phyloP scores from a whole-genome alignment of 2,113 vertebrate species.

The Thymallus thymallus region DNA sequence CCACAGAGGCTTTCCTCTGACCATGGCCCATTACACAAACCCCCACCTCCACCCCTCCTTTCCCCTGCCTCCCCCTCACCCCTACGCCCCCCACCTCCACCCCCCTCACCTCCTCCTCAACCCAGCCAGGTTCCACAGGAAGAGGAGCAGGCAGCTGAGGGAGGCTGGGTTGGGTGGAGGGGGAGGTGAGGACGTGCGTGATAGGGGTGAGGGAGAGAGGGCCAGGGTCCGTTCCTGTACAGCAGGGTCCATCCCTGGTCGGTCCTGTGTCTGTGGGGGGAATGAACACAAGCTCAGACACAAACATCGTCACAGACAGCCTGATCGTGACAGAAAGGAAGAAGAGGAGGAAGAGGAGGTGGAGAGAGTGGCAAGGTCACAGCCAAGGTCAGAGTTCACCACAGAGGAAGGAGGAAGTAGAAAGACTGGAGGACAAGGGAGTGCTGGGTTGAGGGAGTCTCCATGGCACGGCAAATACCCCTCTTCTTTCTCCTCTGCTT shows the following conservation, averaged over 20 bases:
- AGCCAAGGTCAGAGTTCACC: constrained; percentile 48
- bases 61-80: constrained; percentile 74
- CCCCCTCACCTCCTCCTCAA: constrained; percentile 91
- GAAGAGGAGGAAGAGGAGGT: neutral
- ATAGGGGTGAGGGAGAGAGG: constrained; percentile 47
- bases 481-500: constrained; percentile 48
- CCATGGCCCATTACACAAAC: constrained; percentile 85
- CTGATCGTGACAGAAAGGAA: constrained; percentile 46
- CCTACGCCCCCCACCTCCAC: constrained; percentile 68
- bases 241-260: constrained; percentile 77
- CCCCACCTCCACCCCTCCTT: constrained; percentile 72
- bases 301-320: constrained; percentile 60
- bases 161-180: constrained; percentile 82
- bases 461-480: constrained; percentile 59
- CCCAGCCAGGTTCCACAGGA: constrained; percentile 92
- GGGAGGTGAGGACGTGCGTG: constrained; percentile 31
- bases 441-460: constrained; percentile 50
- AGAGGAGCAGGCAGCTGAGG: constrained; percentile 86
- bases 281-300: constrained; percentile 67
- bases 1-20: constrained; percentile 85
- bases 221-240: constrained; percentile 63
- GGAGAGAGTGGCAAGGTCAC: constrained; percentile 31
- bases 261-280: constrained; percentile 87
- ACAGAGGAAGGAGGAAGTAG: constrained; percentile 44
- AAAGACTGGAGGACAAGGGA: constrained; percentile 41